Conservation (phyloP, 2,797 vertebrate genomes). For the Bryconaethiops microstoma region DNA sequence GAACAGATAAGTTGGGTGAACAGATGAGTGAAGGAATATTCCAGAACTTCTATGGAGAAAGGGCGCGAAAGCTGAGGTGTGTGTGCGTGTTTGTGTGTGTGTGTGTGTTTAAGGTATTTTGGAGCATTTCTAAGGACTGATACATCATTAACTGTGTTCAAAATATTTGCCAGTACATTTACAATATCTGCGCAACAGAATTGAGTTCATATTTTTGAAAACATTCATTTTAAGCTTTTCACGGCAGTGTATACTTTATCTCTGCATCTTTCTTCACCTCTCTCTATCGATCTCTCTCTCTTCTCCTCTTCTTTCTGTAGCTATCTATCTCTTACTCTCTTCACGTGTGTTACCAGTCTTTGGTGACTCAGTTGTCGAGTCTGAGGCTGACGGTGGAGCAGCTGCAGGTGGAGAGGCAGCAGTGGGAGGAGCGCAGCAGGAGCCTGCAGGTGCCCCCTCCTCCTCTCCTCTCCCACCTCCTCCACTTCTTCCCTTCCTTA, state of each 20-base stretch:
- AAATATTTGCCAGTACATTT: too few species aligned
- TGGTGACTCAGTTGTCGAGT: slow-evolving; percentile 51
- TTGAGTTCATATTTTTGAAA: too few species aligned
- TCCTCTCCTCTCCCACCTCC: neutral
- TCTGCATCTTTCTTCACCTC: neutral
- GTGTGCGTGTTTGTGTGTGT: too few species aligned
- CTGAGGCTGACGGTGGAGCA: slow-evolving; percentile 53
- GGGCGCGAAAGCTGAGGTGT: slow-evolving; percentile 5
- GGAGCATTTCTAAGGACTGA: too few species aligned
- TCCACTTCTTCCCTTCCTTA: too few species aligned
- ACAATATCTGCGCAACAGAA: too few species aligned
- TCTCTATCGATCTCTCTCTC: slow-evolving; percentile 37
- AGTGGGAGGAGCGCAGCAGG: slow-evolving; percentile 50
- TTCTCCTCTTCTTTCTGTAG: slow-evolving; percentile 34
- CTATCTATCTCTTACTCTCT: slow-evolving; percentile 49
- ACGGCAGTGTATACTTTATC: too few species aligned
- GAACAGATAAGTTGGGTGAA: too few species aligned
- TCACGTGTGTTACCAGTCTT: slow-evolving; percentile 34
- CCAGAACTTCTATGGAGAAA: neutral
- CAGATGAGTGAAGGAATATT: too few species aligned
- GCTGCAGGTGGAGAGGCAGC: slow-evolving; percentile 53
- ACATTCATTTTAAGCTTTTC: too few species aligned
- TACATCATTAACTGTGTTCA: too few species aligned
- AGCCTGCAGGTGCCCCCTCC: slow-evolving; percentile 38
- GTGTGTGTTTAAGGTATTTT: too few species aligned